Percentiles rank a stretch among this genome's conserved stretches.
These are phyloP conservation scores for Holothuria leucospilota DNA, from an alignment of 53 echinoderm and acorn worm species.

Conservation along the genomic window DNA sequence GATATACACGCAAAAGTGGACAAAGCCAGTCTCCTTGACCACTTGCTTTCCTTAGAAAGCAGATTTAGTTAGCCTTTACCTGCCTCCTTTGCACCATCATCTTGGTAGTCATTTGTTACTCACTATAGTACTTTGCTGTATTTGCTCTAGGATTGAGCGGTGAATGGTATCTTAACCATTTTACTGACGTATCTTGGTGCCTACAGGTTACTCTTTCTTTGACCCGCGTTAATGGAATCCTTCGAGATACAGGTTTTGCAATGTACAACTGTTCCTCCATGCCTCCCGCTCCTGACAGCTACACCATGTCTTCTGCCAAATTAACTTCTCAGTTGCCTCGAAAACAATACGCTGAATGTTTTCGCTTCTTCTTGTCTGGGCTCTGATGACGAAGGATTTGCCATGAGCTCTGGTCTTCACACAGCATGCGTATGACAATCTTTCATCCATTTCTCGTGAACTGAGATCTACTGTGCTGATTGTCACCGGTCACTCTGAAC, in stretches of 20 bases:
- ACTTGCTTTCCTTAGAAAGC: neutral
- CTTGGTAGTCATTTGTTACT: constrained; percentile 32
- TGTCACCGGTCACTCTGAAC: constrained; percentile 1
- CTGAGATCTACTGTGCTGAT: neutral
- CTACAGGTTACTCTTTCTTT: neutral
- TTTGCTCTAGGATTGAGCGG: constrained; percentile 43
- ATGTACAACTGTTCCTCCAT: constrained; percentile 55
- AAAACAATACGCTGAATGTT: constrained; percentile 33
- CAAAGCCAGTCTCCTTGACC: too few species aligned
- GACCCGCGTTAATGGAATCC: constrained; percentile 28
- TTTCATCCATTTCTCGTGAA: neutral
- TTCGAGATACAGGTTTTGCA: constrained; percentile 52
- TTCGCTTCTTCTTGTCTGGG: constrained; percentile 24
- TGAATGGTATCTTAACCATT: constrained; percentile 56
- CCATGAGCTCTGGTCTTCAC: neutral
- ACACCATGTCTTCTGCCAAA: constrained; percentile 48
- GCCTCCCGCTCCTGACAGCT: constrained; percentile 48
- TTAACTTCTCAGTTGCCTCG: constrained; percentile 54
- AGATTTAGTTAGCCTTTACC: neutral
- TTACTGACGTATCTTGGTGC: constrained; percentile 48
- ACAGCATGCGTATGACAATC: neutral
- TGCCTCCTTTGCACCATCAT: constrained; percentile 63
- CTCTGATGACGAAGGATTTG: too few species aligned
- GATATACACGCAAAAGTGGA: too few species aligned
- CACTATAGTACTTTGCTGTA: constrained; percentile 46